These are phyloP conservation scores for Sinodicranocentrus sp. DNA, from an alignment of 2,888 invertebrate species.

Conservation along the genomic window DNA sequence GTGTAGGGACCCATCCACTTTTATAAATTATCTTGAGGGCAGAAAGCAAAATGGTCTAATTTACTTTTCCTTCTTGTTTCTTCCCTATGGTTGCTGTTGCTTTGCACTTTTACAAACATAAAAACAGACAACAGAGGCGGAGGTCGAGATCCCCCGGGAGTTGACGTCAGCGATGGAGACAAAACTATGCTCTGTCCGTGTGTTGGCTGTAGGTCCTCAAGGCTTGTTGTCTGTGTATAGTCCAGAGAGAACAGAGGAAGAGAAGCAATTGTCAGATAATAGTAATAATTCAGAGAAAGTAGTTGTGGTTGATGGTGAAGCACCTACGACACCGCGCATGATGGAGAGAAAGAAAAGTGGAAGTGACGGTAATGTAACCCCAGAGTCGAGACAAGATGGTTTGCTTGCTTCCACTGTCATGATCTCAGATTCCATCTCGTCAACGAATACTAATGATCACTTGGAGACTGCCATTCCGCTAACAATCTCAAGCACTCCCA, in stretches of 20 bases:
- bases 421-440: constrained; percentile 3
- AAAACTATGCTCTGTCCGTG: constrained; percentile 80
- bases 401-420: background rate
- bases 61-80: constrained; percentile 11
- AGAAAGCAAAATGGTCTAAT: constrained; percentile 7
- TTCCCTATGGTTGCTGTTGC: background rate
- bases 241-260: constrained; percentile 47
- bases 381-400: background rate
- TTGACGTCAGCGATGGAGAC: constrained; percentile 53
- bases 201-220: constrained; percentile 85
- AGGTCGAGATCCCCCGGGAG: constrained; percentile 67
- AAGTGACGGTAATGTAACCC: background rate
- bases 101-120: background rate
- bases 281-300: constrained; percentile 39
- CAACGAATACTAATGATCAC: constrained; percentile 34
- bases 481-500: constrained; percentile 32
- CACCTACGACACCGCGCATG: background rate
- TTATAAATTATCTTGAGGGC: constrained; percentile 12
- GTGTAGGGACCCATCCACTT: background rate
- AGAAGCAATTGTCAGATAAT: constrained; percentile 19
- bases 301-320: background rate
- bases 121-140: constrained; percentile 71
- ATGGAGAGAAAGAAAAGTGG: background rate
- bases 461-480: constrained; percentile 27
- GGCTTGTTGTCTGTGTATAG: constrained; percentile 86